phyloP scores from a whole-genome alignment of 2,113 vertebrate species.

The Microcebus jonahi region DNA sequence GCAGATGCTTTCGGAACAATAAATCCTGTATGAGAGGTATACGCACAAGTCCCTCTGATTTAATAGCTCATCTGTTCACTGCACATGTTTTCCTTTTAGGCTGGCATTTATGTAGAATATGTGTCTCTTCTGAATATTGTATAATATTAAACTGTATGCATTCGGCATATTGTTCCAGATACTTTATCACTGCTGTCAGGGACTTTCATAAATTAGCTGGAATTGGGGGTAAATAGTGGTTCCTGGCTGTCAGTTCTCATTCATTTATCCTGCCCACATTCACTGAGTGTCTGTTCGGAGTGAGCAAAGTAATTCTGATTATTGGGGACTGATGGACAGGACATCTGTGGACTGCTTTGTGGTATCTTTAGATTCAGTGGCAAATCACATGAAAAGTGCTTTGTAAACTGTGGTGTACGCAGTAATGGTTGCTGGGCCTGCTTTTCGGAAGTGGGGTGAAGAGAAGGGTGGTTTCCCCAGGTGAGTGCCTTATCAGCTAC shows the following conservation, averaged over 20 bases:
- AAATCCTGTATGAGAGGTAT: slow-evolving; percentile 54
- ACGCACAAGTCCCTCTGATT: slow-evolving; percentile 6
- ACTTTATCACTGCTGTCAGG: neutral
- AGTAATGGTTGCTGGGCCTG: neutral
- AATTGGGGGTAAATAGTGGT: neutral
- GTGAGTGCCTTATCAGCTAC: neutral
- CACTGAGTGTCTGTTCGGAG: neutral
- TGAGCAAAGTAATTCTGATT: neutral
- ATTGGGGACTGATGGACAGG: neutral
- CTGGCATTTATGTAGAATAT: neutral
- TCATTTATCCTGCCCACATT: neutral
- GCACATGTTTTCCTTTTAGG: slow-evolving; percentile 37
- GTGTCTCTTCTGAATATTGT: neutral
- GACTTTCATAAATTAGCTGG: neutral
- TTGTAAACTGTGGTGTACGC: neutral
- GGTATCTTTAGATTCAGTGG: neutral
- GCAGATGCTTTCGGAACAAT: slow-evolving; percentile 21
- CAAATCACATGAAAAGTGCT: neutral
- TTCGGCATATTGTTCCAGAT: neutral
- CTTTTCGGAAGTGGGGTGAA: neutral
- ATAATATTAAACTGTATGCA: neutral
- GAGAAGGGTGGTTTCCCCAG: neutral
- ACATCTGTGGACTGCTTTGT: neutral
- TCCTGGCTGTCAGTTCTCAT: neutral
- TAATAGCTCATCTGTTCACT: slow-evolving; percentile 46